Evolutionary conservation across 2,888 invertebrate species (phyloP).

Genomic region (Heteropelma amictum): DNA sequence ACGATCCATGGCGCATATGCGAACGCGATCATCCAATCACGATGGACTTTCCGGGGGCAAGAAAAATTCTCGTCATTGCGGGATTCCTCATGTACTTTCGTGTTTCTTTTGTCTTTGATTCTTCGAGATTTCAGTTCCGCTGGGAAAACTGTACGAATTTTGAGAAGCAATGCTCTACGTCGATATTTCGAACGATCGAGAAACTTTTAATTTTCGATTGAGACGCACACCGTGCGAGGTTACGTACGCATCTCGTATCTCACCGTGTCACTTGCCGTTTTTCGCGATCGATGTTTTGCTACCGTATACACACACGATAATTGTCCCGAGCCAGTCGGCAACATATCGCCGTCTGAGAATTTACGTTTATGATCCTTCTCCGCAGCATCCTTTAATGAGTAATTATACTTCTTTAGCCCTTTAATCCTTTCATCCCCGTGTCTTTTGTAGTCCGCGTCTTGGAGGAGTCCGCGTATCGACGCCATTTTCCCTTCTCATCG

Average conservation of each 20-base stretch:
- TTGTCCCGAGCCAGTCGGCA: slow-evolving; percentile 37
- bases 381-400: slow-evolving; percentile 55
- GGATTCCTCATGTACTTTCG: slow-evolving; percentile 31
- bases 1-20: slow-evolving; percentile 12
- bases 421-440: background rate
- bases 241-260: slow-evolving; percentile 23
- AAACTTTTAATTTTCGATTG: background rate
- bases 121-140: background rate
- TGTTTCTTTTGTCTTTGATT: slow-evolving; percentile 50
- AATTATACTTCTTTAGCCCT: slow-evolving; percentile 29
- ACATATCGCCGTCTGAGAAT: slow-evolving; percentile 49
- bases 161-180: background rate
- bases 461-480: too few relatives aligned
- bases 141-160: slow-evolving; percentile 1
- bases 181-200: background rate
- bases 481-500: slow-evolving; percentile 41
- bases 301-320: slow-evolving; percentile 26
- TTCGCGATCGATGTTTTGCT: slow-evolving; percentile 49
- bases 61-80: slow-evolving; percentile 44
- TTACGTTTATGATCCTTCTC: slow-evolving; percentile 49
- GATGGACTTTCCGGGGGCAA: slow-evolving; percentile 54
- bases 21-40: slow-evolving; percentile 47
- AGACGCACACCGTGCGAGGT: slow-evolving; percentile 29
- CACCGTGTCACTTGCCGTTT: slow-evolving; percentile 31
- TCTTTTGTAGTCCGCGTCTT: too few relatives aligned